Evolutionary conservation across 2,113 vertebrate species (phyloP), one percentile per base, ranked within the genome.

Genomic region (Neopipo cinnamomea): DNA sequence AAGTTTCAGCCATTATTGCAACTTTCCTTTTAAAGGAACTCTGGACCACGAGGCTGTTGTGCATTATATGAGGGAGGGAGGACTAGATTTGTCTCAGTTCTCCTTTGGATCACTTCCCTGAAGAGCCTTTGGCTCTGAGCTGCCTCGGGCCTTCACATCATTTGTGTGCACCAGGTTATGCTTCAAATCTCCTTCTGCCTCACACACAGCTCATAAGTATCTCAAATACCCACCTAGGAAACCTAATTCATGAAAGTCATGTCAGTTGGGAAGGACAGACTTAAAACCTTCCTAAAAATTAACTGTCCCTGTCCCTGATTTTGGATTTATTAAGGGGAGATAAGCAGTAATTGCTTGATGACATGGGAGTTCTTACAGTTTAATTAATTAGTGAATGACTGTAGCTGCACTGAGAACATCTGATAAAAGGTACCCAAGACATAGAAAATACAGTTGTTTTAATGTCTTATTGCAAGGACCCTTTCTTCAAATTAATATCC

Each of bases 341-440:
- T 81, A 85, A 71, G 44, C 49, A 82, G 41, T 95, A 87, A 94
- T 95, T 94, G 84, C 87, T 81, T 85, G 81, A 70, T 73, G 87
- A 56, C 77, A 58, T 66, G n/a, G 37, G 19, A 12, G 8, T 70
- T 91, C 49, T 73, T 76, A 42, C 20, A 91, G 21, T 91, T 89
- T 91, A 89, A 87, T 94, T 91, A 89, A 91, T 93, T 82, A 93
- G 66, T 63, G 61, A 81, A 39, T 42, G 46, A 85, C 39, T 88
- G 41, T 41, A 56, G 77, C 33, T 73, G 41, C 58, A 35, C 37
- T 33, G 85, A 73, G 41, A 95, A 78, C 12, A 16, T 90, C 62
- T 79, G 56, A 89, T 75, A 59, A 82, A 97, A 81, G 66, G 85
- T 70, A 68, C n/a, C 17, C 39, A 66, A 75, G 86, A 71, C 47